A percentile compares a stretch with the other conserved stretches of the same genome.
phyloP scores from a whole-genome alignment of 2,797 vertebrate species.

The Danio jaintianensis region DNA sequence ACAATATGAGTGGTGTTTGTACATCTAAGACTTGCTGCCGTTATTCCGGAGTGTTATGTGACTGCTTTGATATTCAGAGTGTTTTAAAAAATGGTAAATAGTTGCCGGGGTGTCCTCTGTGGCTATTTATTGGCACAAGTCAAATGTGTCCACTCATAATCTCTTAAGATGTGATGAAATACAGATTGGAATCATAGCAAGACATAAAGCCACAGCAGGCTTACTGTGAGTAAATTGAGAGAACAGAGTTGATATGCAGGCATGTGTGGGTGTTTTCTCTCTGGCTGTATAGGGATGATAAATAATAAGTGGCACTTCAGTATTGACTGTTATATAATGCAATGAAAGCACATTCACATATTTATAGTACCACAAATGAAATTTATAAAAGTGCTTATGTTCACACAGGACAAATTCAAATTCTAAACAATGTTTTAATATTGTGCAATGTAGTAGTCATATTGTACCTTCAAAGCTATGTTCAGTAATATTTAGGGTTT shows the following conservation, averaged over 20 bases:
- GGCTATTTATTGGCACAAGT: background rate
- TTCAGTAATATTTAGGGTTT: background rate
- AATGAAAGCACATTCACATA: slow-evolving; percentile 14
- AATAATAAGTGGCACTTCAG: background rate
- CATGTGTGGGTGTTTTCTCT: slow-evolving; percentile 10
- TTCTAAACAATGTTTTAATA: slow-evolving; percentile 19
- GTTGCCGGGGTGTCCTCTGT: background rate
- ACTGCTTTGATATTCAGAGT: background rate
- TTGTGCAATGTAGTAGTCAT: slow-evolving; percentile 21
- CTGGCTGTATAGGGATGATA: slow-evolving; percentile 11
- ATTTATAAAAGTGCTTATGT: background rate
- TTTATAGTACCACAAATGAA: slow-evolving; percentile 1
- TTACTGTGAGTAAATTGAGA: background rate
- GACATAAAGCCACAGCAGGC: background rate
- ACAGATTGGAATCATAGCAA: background rate
- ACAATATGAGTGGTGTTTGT: background rate
- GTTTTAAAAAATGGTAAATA: background rate
- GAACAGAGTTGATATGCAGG: background rate
- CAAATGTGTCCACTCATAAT: background rate
- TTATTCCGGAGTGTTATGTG: background rate
- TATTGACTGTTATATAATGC: slow-evolving; percentile 14
- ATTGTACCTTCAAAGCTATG: background rate
- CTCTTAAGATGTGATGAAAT: background rate
- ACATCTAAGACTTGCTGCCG: background rate
- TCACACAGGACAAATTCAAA: background rate